Conservation (phyloP, 2,797 vertebrate genomes). For the Anabacerthia variegaticeps region DNA sequence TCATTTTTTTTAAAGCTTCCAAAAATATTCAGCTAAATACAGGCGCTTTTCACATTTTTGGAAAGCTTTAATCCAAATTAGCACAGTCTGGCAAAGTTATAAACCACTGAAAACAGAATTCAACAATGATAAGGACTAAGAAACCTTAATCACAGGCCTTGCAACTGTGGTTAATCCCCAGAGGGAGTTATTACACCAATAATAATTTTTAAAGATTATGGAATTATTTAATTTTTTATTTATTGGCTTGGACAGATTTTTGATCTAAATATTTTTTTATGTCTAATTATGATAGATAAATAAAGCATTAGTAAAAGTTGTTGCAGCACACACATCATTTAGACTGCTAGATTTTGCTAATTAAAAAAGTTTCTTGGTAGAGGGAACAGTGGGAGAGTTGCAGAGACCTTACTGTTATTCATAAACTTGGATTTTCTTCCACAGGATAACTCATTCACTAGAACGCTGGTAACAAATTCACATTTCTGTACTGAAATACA, state of each 20-base stretch:
- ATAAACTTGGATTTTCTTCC: not conserved
- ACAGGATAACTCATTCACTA: not conserved
- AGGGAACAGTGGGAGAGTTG: not conserved
- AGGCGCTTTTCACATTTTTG: not conserved
- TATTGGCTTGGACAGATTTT: slow-evolving; percentile 2
- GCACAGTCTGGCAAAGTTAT: slow-evolving; percentile 19
- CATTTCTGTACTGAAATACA: not conserved
- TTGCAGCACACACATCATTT: not conserved
- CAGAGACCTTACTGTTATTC: not conserved
- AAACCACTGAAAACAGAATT: slow-evolving; percentile 32
- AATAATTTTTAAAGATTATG: slow-evolving; percentile 28
- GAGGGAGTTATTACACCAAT: slow-evolving; percentile 10
- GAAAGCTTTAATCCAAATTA: slow-evolving; percentile 53
- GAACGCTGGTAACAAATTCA: not conserved
- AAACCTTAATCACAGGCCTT: slow-evolving; percentile 38
- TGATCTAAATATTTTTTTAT: slow-evolving; percentile 20
- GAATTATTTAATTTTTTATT: slow-evolving; percentile 44
- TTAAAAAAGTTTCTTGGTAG: not conserved
- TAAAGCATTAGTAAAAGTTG: not conserved
- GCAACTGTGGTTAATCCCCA: slow-evolving; percentile 2
- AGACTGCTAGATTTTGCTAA: not conserved
- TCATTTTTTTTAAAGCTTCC: slow-evolving; percentile 32
- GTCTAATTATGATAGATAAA: slow-evolving; percentile 5
- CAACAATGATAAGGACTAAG: slow-evolving; percentile 18
- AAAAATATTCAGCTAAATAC: slow-evolving; percentile 41